Percentiles rank a stretch among this genome's conserved stretches.
Evolutionary conservation across 2,797 vertebrate genomes (phyloP).

Genomic region (Delichon dasypus): DNA sequence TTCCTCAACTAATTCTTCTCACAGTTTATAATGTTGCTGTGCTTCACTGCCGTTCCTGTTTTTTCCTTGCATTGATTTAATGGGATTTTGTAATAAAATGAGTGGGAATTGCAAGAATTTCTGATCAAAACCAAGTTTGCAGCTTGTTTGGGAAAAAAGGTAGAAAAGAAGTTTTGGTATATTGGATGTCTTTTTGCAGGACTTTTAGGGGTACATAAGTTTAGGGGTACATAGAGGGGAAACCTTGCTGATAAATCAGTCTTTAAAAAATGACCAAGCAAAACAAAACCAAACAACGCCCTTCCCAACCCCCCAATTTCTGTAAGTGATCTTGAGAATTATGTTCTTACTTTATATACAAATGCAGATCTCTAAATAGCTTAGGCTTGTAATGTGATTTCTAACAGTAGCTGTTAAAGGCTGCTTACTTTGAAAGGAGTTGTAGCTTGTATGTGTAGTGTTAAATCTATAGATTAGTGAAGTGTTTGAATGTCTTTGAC

Average conservation of each 20-base stretch:
- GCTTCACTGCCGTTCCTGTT: neutral
- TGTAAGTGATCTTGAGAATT: neutral
- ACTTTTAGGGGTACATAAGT: neutral
- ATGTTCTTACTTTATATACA: neutral
- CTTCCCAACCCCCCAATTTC: neutral
- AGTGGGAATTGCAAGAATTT: neutral
- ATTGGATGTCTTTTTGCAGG: neutral
- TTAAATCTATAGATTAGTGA: neutral
- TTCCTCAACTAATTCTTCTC: neutral
- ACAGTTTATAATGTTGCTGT: neutral
- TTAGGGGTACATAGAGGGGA: neutral
- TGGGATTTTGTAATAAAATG: neutral
- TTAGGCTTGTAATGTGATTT: neutral
- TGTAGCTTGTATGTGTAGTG: neutral
- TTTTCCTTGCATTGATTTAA: neutral
- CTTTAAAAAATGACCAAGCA: neutral
- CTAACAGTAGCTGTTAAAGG: neutral
- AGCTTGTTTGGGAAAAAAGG: neutral
- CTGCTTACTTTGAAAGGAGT: neutral
- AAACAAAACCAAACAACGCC: neutral
- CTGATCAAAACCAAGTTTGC: neutral
- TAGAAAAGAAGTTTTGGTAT: neutral
- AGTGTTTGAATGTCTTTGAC: neutral
- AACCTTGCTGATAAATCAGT: neutral
- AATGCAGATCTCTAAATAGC: neutral